A percentile compares a stretch with the other conserved stretches of the same genome.
Conservation (phyloP, 2,888 invertebrate species). For the Antheraea yamamai region DNA sequence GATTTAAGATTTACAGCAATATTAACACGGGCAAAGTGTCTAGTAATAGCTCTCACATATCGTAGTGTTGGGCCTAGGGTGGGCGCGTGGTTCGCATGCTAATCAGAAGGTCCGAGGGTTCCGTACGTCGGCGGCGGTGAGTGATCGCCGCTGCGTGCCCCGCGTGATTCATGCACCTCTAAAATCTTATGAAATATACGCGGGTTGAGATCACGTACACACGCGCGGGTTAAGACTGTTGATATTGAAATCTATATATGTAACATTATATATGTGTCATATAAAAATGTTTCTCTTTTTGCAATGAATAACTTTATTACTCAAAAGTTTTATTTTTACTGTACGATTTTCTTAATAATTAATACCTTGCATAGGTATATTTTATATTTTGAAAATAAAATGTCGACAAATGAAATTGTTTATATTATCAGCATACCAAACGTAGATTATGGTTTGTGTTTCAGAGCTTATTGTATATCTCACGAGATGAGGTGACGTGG, state of each 20-base stretch:
- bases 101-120: slow-evolving; percentile 77
- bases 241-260: slow-evolving; percentile 79
- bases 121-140: slow-evolving; percentile 64
- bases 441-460: slow-evolving; percentile 1
- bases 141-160: slow-evolving; percentile 79
- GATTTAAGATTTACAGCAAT: slow-evolving; percentile 77
- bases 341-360: neutral
- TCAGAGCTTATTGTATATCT: slow-evolving; percentile 6
- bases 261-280: slow-evolving; percentile 56
- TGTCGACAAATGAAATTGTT: neutral
- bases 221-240: slow-evolving; percentile 78
- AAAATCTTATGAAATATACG: slow-evolving; percentile 83
- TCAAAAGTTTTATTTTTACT: neutral
- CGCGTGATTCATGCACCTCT: slow-evolving; percentile 82
- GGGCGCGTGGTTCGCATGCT: slow-evolving; percentile 71
- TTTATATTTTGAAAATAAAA: neutral
- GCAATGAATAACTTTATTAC: neutral
- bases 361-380: neutral
- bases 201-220: slow-evolving; percentile 75
- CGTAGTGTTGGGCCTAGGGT: slow-evolving; percentile 79
- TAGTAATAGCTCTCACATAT: slow-evolving; percentile 83
- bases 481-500: slow-evolving; percentile 47
- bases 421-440: slow-evolving; percentile 31
- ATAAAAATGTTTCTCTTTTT: neutral
- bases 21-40: slow-evolving; percentile 81